phyloP scores from a whole-genome alignment of 2,797 vertebrate species.

The Geotrypetes seraphini region DNA sequence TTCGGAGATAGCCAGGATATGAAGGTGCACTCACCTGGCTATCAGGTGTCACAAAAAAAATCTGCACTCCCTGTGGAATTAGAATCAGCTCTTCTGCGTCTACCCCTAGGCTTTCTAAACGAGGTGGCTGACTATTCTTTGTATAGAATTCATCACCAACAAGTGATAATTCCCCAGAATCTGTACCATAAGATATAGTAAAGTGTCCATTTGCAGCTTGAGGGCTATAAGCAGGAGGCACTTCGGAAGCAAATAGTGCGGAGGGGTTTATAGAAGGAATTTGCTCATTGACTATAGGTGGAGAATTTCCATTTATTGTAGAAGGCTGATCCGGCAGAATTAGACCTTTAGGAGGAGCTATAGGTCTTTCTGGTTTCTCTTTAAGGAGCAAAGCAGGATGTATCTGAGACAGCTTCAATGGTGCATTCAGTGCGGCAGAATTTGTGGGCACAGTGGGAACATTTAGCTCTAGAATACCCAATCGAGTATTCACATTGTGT shows the following conservation, averaged over 20 bases:
- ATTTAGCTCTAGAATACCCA: slow-evolving; percentile 63
- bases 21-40: slow-evolving; percentile 92
- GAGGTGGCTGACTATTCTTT: slow-evolving; percentile 55
- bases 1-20: slow-evolving; percentile 87
- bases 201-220: slow-evolving; percentile 82
- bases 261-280: slow-evolving; percentile 40
- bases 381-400: slow-evolving; percentile 68
- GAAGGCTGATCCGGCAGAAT: slow-evolving; percentile 16
- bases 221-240: slow-evolving; percentile 82
- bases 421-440: not conserved
- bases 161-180: slow-evolving; percentile 75
- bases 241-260: slow-evolving; percentile 42
- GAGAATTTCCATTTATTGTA: slow-evolving; percentile 21
- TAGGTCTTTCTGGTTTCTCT: slow-evolving; percentile 49
- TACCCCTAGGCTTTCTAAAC: slow-evolving; percentile 68
- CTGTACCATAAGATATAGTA: slow-evolving; percentile 84
- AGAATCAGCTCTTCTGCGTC: slow-evolving; percentile 83
- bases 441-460: slow-evolving; percentile 11
- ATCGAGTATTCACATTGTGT: slow-evolving; percentile 72
- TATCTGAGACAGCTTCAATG: slow-evolving; percentile 36
- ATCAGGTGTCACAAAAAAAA: slow-evolving; percentile 89
- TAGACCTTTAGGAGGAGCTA: slow-evolving; percentile 29
- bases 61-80: slow-evolving; percentile 86
- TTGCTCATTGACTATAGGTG: slow-evolving; percentile 6
- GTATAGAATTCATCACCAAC: slow-evolving; percentile 79